These are phyloP conservation scores for Heliconius erato DNA, from an alignment of 2,888 invertebrate genomes.

Conservation along the genomic window DNA sequence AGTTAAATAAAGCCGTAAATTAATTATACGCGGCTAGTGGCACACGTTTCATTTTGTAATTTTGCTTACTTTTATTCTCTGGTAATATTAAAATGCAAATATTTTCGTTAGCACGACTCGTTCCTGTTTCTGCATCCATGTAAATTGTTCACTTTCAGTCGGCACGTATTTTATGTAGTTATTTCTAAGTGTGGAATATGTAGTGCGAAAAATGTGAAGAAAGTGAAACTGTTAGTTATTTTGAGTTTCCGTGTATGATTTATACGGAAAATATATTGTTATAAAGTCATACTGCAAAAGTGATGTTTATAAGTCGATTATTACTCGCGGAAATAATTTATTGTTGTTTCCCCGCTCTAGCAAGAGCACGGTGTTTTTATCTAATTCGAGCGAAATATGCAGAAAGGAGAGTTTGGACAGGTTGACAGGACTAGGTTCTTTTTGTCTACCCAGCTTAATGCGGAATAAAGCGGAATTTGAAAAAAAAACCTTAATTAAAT, in stretches of 20 bases:
- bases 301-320: neutral
- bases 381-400: neutral
- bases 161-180: constrained; percentile 25
- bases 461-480: too few relatives aligned
- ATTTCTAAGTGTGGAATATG: constrained; percentile 21
- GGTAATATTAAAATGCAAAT: constrained; percentile 48
- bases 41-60: constrained; percentile 46
- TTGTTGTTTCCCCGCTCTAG: neutral
- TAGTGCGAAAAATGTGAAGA: constrained; percentile 18
- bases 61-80: constrained; percentile 47
- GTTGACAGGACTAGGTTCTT: neutral
- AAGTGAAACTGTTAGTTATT: neutral
- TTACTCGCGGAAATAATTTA: too few relatives aligned
- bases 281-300: neutral
- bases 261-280: neutral
- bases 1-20: constrained; percentile 45
- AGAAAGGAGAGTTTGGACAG: neutral
- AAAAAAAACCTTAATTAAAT: too few relatives aligned
- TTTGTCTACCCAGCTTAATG: neutral
- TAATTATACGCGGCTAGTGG: constrained; percentile 45
- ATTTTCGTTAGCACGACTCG: constrained; percentile 37
- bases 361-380: neutral
- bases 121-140: constrained; percentile 34
- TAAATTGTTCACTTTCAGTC: constrained; percentile 25
- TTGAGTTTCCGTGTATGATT: neutral